Conservation (phyloP, 2,888 invertebrate genomes). For the Andrena marginata region DNA sequence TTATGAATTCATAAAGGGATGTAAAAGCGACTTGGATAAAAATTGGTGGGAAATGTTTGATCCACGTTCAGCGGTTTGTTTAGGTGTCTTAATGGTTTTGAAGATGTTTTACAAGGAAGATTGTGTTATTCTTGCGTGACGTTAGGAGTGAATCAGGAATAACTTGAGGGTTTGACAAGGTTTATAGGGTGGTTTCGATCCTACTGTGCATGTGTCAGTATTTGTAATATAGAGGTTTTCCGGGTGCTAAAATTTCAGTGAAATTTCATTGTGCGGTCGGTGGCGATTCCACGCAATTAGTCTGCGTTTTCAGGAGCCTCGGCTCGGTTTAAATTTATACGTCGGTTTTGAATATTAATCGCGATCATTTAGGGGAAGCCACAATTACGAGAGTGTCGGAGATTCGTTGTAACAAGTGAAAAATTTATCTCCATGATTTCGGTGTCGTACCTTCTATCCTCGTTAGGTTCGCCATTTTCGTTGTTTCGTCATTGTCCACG, state of each 20-base stretch:
- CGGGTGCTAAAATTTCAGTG: background rate
- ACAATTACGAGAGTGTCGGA: slow-evolving; percentile 7
- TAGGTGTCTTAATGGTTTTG: too few species aligned
- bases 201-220: background rate
- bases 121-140: background rate
- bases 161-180: background rate
- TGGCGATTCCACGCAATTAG: background rate
- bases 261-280: background rate
- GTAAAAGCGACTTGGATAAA: too few species aligned
- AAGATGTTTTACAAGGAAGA: background rate
- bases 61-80: too few species aligned
- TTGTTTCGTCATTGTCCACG: background rate
- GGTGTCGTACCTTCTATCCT: background rate
- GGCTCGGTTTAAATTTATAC: background rate
- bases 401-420: slow-evolving; percentile 8
- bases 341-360: slow-evolving; percentile 19
- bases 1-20: too few species aligned
- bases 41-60: too few species aligned
- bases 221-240: background rate
- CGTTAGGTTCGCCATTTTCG: background rate
- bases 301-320: slow-evolving; percentile 6
- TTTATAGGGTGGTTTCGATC: background rate
- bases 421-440: slow-evolving; percentile 24
- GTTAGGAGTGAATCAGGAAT: background rate
- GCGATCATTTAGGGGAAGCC: background rate